Evolutionary conservation across 2,888 invertebrate species (phyloP), one percentile per base, ranked within the genome.

Genomic region (Acronicta aceris): DNA sequence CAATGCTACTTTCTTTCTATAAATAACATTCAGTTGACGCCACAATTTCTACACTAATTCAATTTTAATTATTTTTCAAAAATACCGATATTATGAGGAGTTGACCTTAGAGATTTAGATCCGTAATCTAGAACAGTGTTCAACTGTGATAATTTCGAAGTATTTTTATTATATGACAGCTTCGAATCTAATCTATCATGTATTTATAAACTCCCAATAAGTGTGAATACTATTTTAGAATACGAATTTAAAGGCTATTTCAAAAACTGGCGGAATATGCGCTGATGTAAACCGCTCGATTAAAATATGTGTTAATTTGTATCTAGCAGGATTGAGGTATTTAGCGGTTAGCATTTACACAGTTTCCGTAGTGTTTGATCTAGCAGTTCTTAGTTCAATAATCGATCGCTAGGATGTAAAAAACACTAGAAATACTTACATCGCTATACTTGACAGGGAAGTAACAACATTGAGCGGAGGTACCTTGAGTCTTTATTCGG

Each of bases 401-500:
- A 43, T 43, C 21, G 56, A 42, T 27, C 30, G 65, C 41, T 71
- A 71, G 36, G 65, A 38, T 65, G 71, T 71, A 71, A 12, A 50
- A 56, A 54, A 57, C 41, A 56, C 46, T 71, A 56, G 25, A 71
- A 71, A 65, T 71, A 65, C 71, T 71, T 70, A 70, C 12, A 9
- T 71, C n/a, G 10, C 45, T 71, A 65, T 65, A 71, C 36, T 65
- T 71, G 46, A 46, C 45, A 49, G 49, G 36, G 56, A 65, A 49
- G 68, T 62, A 41, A 56, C 15, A 45, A 50, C 43, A 42, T 76
- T 54, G 71, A 65, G 71, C 65, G 48, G 27, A 16, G 25, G 25
- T 56, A 71, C 45, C n/a, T 45, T 17, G 27, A 49, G 40, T 55
- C 16, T 54, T 16, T 25, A 46, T 36, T 8, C 12, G 21, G 64